Conservation (phyloP, 2,113 vertebrate species). For the Lota lota region DNA sequence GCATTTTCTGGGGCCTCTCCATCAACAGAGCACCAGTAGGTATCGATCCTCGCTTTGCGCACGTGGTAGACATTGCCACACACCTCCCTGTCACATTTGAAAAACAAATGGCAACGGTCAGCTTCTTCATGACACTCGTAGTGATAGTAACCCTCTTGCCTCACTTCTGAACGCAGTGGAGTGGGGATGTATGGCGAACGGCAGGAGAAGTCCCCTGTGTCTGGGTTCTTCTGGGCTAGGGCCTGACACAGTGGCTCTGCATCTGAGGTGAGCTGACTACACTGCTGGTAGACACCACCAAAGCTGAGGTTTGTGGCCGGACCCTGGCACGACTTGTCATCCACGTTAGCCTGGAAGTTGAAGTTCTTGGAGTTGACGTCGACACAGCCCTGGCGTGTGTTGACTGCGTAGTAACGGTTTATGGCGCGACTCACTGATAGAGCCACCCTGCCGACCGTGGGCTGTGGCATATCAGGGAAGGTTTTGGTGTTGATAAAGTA, state of each 20-base stretch:
- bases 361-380: slow-evolving; percentile 77
- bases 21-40: slow-evolving; percentile 78
- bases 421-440: slow-evolving; percentile 67
- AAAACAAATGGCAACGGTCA: slow-evolving; percentile 41
- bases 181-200: slow-evolving; percentile 58
- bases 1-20: slow-evolving; percentile 42
- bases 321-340: slow-evolving; percentile 81
- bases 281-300: slow-evolving; percentile 83
- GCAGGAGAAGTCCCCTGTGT: slow-evolving; percentile 79
- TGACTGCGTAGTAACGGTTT: slow-evolving; percentile 81
- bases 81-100: slow-evolving; percentile 58
- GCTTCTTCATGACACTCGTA: slow-evolving; percentile 69
- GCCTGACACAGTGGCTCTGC: slow-evolving; percentile 60
- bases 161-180: slow-evolving; percentile 72
- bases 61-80: slow-evolving; percentile 77
- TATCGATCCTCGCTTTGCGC: slow-evolving; percentile 68
- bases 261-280: slow-evolving; percentile 48
- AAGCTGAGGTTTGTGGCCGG: slow-evolving; percentile 82
- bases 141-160: slow-evolving; percentile 75
- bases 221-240: slow-evolving; percentile 79
- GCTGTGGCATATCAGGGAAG: slow-evolving; percentile 78
- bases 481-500: slow-evolving; percentile 74
- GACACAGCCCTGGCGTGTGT: slow-evolving; percentile 83
- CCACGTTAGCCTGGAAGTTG: slow-evolving; percentile 86
- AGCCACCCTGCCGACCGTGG: slow-evolving; percentile 75